phyloP scores from a whole-genome alignment of 2,113 vertebrate species.

The Pogonocichla stellata region DNA sequence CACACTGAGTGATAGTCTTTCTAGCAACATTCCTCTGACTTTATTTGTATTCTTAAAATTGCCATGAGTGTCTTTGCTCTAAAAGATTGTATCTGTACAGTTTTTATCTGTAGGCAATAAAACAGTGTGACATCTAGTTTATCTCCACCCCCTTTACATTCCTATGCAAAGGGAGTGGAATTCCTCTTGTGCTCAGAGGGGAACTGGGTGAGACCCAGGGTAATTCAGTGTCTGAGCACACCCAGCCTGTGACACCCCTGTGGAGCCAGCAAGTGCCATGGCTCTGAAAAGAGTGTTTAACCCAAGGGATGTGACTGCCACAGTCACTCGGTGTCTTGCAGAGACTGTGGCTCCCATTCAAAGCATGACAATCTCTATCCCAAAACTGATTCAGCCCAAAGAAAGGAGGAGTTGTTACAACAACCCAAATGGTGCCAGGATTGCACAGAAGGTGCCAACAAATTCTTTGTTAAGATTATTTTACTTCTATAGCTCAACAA shows the following conservation, averaged over 20 bases:
- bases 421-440: background rate
- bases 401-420: slow-evolving; percentile 31
- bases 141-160: background rate
- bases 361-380: background rate
- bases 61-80: background rate
- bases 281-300: slow-evolving; percentile 5
- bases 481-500: background rate
- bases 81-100: background rate
- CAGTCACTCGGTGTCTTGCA: background rate
- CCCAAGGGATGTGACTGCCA: background rate
- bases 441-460: background rate
- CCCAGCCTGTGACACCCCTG: background rate
- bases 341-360: slow-evolving; percentile 14
- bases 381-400: background rate
- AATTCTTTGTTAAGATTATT: background rate
- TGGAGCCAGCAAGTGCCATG: background rate
- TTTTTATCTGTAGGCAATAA: background rate
- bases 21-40: background rate
- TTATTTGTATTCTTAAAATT: background rate
- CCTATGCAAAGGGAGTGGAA: background rate
- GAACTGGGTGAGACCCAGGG: background rate
- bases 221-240: background rate
- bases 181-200: background rate
- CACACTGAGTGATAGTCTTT: background rate
- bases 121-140: background rate